Evolutionary conservation across 2,797 vertebrate species (phyloP), one percentile per base, ranked within the genome.

Genomic region (Sebastes cheni): DNA sequence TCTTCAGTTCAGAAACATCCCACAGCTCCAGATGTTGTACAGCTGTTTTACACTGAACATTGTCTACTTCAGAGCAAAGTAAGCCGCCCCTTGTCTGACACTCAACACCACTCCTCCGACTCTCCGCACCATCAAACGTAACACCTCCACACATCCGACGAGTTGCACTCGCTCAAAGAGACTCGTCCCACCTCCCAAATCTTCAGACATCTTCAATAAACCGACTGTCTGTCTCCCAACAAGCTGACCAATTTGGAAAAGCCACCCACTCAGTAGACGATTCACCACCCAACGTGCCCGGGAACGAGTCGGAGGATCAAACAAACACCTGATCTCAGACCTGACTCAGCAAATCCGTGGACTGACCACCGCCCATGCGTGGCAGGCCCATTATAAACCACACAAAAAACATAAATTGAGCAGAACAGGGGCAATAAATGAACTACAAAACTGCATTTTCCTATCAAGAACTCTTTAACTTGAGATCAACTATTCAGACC

Each of bases 201-300:
- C 9, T 5, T n/a, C 55, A 72, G 68, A 82, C 39, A 61, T 71
- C 56, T 79, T 32, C 23, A 27, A 27, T 22, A 67, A 82, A 78
- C 52, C 71, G 27, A 60, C 18, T 62, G 65, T 75, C 82, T 77
- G 84, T 66, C 78, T 66, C 55, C 71, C 54, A 50, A 50, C 69
- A 78, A 71, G 77, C 82, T 46, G 61, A 16, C 65, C 66, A 8
- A 39, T 81, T 76, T 81, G 78, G 72, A 89, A 80, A 81, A 86
- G 67, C 65, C 85, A 76, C 76, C 72, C 74, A 65, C 36, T 39
- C 36, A 39, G 62, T 39, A 65, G 34, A 50, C 5, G 66, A 82
- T 72, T 79, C 79, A 77, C 81, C 83, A 78, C 72, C 71, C 77
- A 82, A 20, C 55, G 23, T 29, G 68, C 59, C 83, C 76, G 71